Conservation (phyloP, 1,140 invertebrate genomes). For the Drosophila kanapiae region DNA sequence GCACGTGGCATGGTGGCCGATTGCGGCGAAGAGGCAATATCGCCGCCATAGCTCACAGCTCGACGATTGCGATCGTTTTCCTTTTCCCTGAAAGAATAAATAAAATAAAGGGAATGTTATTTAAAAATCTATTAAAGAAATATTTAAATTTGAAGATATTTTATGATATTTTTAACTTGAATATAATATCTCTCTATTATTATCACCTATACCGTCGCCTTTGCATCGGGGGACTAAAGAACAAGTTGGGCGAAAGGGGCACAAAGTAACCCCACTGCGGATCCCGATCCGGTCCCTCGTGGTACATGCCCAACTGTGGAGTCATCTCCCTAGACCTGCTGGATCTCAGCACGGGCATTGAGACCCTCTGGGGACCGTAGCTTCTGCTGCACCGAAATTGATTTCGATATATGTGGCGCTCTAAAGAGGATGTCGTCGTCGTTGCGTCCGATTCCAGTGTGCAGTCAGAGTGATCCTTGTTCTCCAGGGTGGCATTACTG, state of each 20-base stretch:
- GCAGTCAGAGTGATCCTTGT: slow-evolving; percentile 55
- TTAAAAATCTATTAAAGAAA: not conserved
- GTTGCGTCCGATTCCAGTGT: slow-evolving; percentile 68
- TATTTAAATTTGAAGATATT: not conserved
- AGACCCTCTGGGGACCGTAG: slow-evolving; percentile 58
- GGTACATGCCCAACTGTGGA: slow-evolving; percentile 70
- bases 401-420: slow-evolving; percentile 61
- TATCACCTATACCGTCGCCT: slow-evolving; percentile 67
- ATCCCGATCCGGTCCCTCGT: slow-evolving; percentile 53
- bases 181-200: not conserved
- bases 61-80: slow-evolving; percentile 84
- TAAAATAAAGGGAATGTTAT: no score
- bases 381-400: slow-evolving; percentile 46
- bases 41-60: slow-evolving; percentile 75
- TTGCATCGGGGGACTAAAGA: slow-evolving; percentile 79
- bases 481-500: slow-evolving; percentile 69
- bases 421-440: slow-evolving; percentile 67
- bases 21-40: slow-evolving; percentile 45
- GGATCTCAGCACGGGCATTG: slow-evolving; percentile 59
- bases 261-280: slow-evolving; percentile 83
- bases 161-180: not conserved
- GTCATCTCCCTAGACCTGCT: slow-evolving; percentile 63
- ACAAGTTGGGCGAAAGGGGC: slow-evolving; percentile 69
- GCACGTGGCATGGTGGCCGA: slow-evolving; percentile 78
- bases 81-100: slow-evolving; percentile 71